Evolutionary conservation across 2,888 invertebrate genomes (phyloP), one percentile per base, ranked within the genome.

Genomic region (Dicyrtoma fusca): DNA sequence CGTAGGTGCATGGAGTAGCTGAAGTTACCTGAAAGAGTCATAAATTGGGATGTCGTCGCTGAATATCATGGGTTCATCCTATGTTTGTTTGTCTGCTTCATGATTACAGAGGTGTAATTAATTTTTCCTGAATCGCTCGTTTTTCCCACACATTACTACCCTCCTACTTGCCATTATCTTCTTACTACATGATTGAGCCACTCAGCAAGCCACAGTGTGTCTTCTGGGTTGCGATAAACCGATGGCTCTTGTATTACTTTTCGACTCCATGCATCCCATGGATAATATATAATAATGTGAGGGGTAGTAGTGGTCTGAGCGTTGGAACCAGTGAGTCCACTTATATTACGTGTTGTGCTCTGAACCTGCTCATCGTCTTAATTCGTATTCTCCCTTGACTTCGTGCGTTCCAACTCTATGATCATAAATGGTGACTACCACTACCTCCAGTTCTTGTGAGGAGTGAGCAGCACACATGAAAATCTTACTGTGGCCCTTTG

Each of bases 31-130:
- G 64, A 72, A 72, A 71, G 70, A 74, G 71, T 74, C 71, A 74
- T 74, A 74, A 74, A 74, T 74, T 72, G 47, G 74, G 34, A 74
- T 71, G 74, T 71, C 74, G 65, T 71, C 64, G 59, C 63, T 66
- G 71, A 65, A 63, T 63, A 66, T 55, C 55, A 57, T 61, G 66
- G 62, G 57, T 68, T 63, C 51, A 59, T 42, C 66, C 55, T 49
- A 53, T 62, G 73, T 74, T 74, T 74, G 73, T 74, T 70, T 70
- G 66, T 71, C 70, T 66, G 59, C 57, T 64, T 70, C 53, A 70
- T 70, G 69, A 65, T 69, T 65, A 63, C 71, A 68, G 64, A 74
- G 74, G 71, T 74, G 71, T 74, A 74, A 74, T 74, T 74, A 74
- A 71, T 68, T 74, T 74, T 74, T 70, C 62, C 63, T 68, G 68